Percentiles rank a stretch among this genome's conserved stretches.
Evolutionary conservation across 2,888 invertebrate species (phyloP).

Genomic region (Drosophila rubida): DNA sequence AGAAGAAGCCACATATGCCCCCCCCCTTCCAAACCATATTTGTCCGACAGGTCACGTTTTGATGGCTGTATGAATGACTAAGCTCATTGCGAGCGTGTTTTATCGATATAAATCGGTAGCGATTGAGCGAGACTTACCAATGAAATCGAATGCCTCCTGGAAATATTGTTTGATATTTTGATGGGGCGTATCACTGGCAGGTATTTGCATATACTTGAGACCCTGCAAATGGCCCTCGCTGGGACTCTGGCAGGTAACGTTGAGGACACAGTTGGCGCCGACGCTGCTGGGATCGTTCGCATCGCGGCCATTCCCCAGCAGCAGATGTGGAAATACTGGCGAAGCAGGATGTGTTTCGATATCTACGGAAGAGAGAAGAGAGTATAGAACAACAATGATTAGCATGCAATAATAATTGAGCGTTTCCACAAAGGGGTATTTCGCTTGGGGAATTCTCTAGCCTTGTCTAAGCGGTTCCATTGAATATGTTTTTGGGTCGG

Average conservation of each 20-base stretch:
- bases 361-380: constrained; percentile 85
- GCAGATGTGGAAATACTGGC: constrained; percentile 91
- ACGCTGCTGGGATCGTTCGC: constrained; percentile 90
- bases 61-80: constrained; percentile 23
- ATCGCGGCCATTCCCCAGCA: constrained; percentile 93
- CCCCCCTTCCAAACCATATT: constrained; percentile 1
- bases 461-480: constrained; percentile 34
- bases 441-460: not conserved
- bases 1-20: constrained; percentile 14
- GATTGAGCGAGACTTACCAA: constrained; percentile 87
- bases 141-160: constrained; percentile 93
- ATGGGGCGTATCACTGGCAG: constrained; percentile 92
- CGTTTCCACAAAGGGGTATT: no score
- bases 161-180: constrained; percentile 95
- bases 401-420: no score
- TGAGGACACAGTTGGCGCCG: constrained; percentile 91
- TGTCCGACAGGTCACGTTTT: constrained; percentile 68
- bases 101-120: constrained; percentile 23
- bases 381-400: not conserved
- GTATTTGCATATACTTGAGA: constrained; percentile 91
- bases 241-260: constrained; percentile 92
- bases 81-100: constrained; percentile 7
- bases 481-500: constrained; percentile 25
- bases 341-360: constrained; percentile 91
- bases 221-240: constrained; percentile 88